Percentiles rank a stretch among this genome's conserved stretches.
Conservation (phyloP, 2,113 vertebrate genomes). For the Rhadina sibilatrix region DNA sequence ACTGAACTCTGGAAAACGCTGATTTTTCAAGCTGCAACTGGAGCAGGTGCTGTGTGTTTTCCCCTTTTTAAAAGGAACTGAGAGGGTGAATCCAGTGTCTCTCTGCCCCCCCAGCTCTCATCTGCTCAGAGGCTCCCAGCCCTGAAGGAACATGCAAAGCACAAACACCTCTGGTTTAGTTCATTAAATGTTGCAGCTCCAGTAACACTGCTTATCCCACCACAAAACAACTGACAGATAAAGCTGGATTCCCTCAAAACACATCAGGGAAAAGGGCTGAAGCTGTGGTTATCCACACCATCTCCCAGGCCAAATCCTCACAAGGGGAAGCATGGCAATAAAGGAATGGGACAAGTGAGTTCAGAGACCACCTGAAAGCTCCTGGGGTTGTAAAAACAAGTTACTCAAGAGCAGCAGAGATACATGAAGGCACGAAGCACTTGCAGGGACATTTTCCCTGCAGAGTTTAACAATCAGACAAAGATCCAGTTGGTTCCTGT, state of each 20-base stretch:
- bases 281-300: not conserved
- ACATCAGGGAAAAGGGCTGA: not conserved
- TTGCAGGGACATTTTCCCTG: not conserved
- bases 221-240: not conserved
- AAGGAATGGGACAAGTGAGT: fast-evolving
- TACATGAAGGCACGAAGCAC: not conserved
- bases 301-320: not conserved
- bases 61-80: not conserved
- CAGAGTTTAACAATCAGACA: not conserved
- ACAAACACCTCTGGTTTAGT: not conserved
- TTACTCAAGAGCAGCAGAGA: not conserved
- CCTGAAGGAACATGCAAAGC: slow-evolving; percentile 1
- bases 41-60: not conserved
- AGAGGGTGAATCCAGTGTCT: not conserved
- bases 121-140: not conserved
- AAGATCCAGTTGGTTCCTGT: not conserved
- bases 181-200: not conserved
- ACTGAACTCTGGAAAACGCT: not conserved
- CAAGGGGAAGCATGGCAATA: not conserved
- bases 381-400: not conserved
- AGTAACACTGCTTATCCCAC: not conserved
- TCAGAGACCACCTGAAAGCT: not conserved
- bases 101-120: not conserved
- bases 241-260: not conserved
- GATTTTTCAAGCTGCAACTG: not conserved